Evolutionary conservation across 2,797 vertebrate species (phyloP).

Genomic region (Neosalanx taihuensis): DNA sequence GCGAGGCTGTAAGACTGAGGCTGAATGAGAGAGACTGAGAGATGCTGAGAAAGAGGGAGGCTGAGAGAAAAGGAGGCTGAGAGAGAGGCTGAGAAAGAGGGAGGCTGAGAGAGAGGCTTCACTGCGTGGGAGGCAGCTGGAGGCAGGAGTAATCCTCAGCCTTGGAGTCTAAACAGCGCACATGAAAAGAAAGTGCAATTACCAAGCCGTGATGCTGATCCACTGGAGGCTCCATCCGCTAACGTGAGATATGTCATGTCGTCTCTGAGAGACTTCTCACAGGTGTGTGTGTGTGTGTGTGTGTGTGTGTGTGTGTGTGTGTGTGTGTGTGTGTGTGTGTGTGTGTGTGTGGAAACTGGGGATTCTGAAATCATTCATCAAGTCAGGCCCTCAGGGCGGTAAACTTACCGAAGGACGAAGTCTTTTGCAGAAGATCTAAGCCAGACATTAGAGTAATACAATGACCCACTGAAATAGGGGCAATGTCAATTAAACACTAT

Average conservation of each 20-base stretch:
- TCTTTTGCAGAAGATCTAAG: too few species aligned
- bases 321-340: slow-evolving; percentile 5
- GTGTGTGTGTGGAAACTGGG: neutral
- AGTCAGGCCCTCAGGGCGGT: neutral
- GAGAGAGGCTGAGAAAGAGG: slow-evolving; percentile 14
- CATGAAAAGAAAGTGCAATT: slow-evolving; percentile 68
- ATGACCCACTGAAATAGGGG: too few species aligned
- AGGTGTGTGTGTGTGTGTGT: slow-evolving; percentile 6
- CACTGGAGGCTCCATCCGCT: slow-evolving; percentile 52
- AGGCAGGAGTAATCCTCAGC: slow-evolving; percentile 61
- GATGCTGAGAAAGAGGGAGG: too few species aligned
- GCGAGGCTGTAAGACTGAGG: too few species aligned
- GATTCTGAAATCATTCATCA: too few species aligned
- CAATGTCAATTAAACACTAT: too few species aligned
- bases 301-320: neutral
- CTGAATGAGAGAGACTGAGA: too few species aligned
- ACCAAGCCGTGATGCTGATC: slow-evolving; percentile 59
- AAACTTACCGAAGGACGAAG: neutral
- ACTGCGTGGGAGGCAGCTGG: slow-evolving; percentile 58
- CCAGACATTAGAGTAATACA: too few species aligned
- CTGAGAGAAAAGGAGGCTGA: neutral
- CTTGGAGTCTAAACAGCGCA: slow-evolving; percentile 57
- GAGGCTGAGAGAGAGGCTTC: slow-evolving; percentile 21
- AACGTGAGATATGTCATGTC: slow-evolving; percentile 33
- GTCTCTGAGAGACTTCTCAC: slow-evolving; percentile 27